Conservation (phyloP, 2,113 vertebrate species). For the Ageneiosus marmoratus region DNA sequence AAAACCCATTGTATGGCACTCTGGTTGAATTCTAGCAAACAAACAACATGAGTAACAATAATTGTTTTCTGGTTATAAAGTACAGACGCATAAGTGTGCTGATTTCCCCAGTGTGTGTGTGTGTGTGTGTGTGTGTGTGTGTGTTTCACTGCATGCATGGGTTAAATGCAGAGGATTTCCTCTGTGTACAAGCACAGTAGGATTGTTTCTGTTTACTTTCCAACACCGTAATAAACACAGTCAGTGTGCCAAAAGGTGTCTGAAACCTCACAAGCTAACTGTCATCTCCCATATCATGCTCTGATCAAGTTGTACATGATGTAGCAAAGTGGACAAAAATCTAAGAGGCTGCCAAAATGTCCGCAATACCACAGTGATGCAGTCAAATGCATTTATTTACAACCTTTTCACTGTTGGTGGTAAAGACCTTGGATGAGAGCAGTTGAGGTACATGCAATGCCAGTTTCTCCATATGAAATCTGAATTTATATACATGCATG, state of each 20-base stretch:
- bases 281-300: neutral
- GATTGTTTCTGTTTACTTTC: neutral
- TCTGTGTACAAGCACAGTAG: too few relatives aligned
- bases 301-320: neutral
- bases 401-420: neutral
- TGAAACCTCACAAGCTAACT: neutral
- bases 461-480: too few relatives aligned
- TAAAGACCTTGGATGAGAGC: neutral
- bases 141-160: too few relatives aligned
- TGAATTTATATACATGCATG: too few relatives aligned
- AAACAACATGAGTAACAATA: neutral
- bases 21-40: neutral
- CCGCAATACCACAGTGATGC: too few relatives aligned
- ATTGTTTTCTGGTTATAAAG: neutral
- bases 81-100: too few relatives aligned
- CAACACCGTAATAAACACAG: neutral
- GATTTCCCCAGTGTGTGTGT: too few relatives aligned
- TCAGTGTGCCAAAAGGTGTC: neutral
- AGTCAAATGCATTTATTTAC: neutral
- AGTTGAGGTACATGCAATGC: too few relatives aligned
- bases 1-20: neutral
- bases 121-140: too few relatives aligned
- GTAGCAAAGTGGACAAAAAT: neutral
- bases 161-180: too few relatives aligned
- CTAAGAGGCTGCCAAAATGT: neutral